A percentile compares a stretch with the other conserved stretches of the same genome.
Evolutionary conservation across 1,140 invertebrate genomes (phyloP).

Genomic region (Theocolax elegans): DNA sequence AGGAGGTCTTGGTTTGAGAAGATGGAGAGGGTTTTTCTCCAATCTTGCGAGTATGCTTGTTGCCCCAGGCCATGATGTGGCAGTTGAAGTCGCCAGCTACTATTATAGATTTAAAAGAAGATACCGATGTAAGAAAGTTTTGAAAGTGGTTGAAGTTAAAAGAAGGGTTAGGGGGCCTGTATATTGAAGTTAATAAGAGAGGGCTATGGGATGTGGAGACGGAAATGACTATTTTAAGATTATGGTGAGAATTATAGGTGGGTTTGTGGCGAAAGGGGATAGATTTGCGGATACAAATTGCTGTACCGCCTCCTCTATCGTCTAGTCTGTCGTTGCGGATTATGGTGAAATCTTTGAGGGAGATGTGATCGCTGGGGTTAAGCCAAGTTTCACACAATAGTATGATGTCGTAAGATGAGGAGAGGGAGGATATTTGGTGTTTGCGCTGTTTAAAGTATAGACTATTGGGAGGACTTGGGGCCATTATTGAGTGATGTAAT

Average conservation of each 20-base stretch:
- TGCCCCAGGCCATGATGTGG: not conserved
- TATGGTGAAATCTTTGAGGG: not conserved
- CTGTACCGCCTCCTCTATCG: not conserved
- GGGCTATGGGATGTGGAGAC: not conserved
- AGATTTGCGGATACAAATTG: not conserved
- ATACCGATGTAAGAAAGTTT: not conserved
- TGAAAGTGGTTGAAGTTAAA: not conserved
- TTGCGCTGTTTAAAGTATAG: not conserved
- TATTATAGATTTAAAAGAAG: not conserved
- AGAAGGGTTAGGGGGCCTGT: not conserved
- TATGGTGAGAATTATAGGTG: not conserved
- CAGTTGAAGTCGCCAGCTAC: slow-evolving; percentile 12
- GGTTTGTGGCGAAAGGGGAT: not conserved
- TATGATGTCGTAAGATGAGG: not conserved
- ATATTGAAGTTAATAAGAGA: not conserved
- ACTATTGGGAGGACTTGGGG: slow-evolving; percentile 12
- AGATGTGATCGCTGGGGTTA: too few species aligned
- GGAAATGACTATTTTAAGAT: not conserved
- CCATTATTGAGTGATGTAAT: not conserved
- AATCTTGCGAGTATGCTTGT: not conserved
- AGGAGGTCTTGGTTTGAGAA: not conserved
- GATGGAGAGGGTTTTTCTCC: not conserved
- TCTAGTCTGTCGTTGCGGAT: not conserved
- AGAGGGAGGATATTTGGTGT: not conserved
- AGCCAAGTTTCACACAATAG: not conserved